Evolutionary conservation across 2,113 vertebrate genomes (phyloP).

Genomic region (Zosterops borbonicus): DNA sequence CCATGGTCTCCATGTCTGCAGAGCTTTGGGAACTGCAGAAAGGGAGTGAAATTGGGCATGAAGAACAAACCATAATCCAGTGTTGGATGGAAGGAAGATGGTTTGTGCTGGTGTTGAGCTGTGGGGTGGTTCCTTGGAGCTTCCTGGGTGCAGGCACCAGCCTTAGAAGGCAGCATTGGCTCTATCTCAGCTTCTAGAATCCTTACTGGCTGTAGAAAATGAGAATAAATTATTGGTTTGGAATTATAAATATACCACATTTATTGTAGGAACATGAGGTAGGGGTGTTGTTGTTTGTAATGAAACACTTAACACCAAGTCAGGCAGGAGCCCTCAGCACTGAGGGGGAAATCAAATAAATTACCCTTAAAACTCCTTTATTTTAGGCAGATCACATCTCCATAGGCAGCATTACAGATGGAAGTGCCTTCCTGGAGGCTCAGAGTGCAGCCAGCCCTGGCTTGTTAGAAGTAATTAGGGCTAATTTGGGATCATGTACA

Average conservation of each 20-base stretch:
- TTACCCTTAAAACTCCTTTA: not conserved
- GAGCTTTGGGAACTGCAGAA: not conserved
- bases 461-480: not conserved
- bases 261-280: not conserved
- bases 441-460: not conserved
- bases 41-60: not conserved
- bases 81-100: fast-evolving
- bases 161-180: not conserved
- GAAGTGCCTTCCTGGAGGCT: fast-evolving
- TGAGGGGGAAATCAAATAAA: not conserved
- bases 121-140: not conserved
- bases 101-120: not conserved
- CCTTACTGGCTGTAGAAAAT: not conserved
- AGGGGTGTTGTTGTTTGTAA: not conserved
- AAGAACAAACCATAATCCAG: not conserved
- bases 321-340: not conserved
- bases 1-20: not conserved
- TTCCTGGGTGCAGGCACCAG: not conserved
- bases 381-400: not conserved
- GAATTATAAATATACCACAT: fast-evolving
- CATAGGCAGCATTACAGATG: not conserved
- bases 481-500: not conserved
- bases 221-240: not conserved
- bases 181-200: not conserved
- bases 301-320: not conserved